These are phyloP conservation scores for Coregonus sp. DNA, from an alignment of 2,797 vertebrate species.

Conservation along the genomic window DNA sequence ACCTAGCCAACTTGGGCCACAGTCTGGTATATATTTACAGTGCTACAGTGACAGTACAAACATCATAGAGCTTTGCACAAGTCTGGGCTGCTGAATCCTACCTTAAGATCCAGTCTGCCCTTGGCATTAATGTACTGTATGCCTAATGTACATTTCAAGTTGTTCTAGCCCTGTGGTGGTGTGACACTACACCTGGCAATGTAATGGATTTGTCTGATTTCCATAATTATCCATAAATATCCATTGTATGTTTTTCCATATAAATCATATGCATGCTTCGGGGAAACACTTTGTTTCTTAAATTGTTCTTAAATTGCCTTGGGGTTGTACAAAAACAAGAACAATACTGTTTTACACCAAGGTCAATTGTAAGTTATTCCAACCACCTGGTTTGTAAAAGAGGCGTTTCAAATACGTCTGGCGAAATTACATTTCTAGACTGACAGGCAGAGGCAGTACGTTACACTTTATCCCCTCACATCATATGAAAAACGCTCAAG, in stretches of 20 bases:
- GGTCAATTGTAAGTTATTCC: constrained; percentile 34
- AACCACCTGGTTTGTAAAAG: constrained; percentile 29
- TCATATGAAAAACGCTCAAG: constrained; percentile 30
- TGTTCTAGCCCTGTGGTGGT: neutral
- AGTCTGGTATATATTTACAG: neutral
- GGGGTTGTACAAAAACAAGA: neutral
- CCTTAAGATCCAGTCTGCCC: neutral
- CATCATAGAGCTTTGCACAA: neutral
- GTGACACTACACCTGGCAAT: neutral
- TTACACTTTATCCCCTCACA: neutral
- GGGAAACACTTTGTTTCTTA: no score
- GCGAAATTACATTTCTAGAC: constrained; percentile 31
- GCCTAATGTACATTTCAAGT: neutral
- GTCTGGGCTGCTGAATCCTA: neutral
- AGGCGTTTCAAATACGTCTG: constrained; percentile 19
- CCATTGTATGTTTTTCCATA: no score
- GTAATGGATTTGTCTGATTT: no score
- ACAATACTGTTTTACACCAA: constrained; percentile 5
- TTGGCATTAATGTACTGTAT: neutral
- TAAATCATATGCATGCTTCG: no score
- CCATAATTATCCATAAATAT: no score
- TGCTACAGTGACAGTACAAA: neutral
- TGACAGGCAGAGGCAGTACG: constrained; percentile 7
- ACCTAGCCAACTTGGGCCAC: neutral
- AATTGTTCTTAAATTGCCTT: neutral